Base-by-base conservation (phyloP, 2,888 invertebrate species). In the Asteroscopus sphinx region DNA sequence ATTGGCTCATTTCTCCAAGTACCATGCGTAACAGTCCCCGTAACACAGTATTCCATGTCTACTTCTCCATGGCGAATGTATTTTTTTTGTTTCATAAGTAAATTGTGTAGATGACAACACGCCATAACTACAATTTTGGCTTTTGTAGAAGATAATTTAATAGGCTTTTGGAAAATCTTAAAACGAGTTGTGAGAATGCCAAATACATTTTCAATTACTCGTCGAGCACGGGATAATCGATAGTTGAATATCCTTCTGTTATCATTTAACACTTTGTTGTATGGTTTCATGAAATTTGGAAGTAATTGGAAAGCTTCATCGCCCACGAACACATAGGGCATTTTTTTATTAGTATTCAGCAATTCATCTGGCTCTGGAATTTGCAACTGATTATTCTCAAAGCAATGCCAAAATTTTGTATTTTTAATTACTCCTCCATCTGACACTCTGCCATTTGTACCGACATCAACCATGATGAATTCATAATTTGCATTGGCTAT, bases 171-270 rank as follows among this genome's bases (percentile, higher is more conserved):
- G 39, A 68, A 57, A 45, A 64, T 30, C 17, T 37, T 39, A 57
- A 68, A 68, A 28, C 54, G 48, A 46, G 28, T 45, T 7, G 57
- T 11, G 2, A 65, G 37, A 28, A 65, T 66, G 12, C 62, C 65
- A 52, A 66, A 69, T 35, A 28, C 54, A 55, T 45, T 52, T 56
- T 69, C 62, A 39, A 65, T 40, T 13, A 56, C 44, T 37, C 56
- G 28, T 15, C 70, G 36, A 21, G 64, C 66, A 33, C 59, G 36
- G 21, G 62, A 64, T 35, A 70, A 49, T 52, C 64, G 9, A n/a
- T n/a, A n/a, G n/a, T n/a, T n/a, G n/a, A n/a, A n/a, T n/a, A 39
- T 67, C 25, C 30, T 70, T 67, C 45, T 57, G 13, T 63, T 44
- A 63, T 59, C 44, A 44, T 44, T 39, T 4, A 47, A 39, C 25